Base-by-base conservation (phyloP, 1,140 invertebrate genomes). In the Achatina immaculata region DNA sequence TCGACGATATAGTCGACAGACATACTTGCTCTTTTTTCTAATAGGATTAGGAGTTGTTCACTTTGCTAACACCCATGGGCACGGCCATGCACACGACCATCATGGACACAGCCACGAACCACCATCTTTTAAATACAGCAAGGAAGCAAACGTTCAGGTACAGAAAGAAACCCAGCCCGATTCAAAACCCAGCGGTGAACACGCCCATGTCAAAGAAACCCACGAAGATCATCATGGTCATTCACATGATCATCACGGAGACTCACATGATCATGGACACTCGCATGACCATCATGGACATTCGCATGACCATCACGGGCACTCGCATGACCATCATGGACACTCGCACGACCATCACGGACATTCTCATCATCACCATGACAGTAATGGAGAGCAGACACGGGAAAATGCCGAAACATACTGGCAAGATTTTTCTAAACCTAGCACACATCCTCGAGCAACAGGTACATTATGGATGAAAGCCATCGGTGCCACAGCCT, bases 401-500 rank as follows among this genome's bases (percentile, higher is more conserved):
- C 76, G 71, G 45, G 48, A 79, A 40, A 48, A 68, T 72, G 43
- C 72, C 34, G 42, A 82, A 28, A 69, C 48, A 40, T 48, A 84
- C 69, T 62, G 58, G 58, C 58, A 31, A 62, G 58, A 62, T 62
- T 19, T 4, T 24, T n/a, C 58, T 31, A 28, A 62, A 62, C 6
- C 58, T 31, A 31, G 2, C 31, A 11, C n/a, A 72, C 62, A 65
- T 40, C 51, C 69, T 69, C 16, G 43, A 74, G 55, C 6, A 75
- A 19, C 72, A 58, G 69, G 71, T 34, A 31, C 42, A 48, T 2
- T 91, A 19, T 91, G 90, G 89, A 55, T 90, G 14, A 85, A 90
- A 82, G 88, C 90, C 28, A 74, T 92, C 2, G 85, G 94, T 16
- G 96, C 97, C 0, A 99, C 98, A 0, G 87, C 98, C 16, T 92